Base-by-base conservation (phyloP, 2,113 vertebrate species). In the Eulemur rufifrons region DNA sequence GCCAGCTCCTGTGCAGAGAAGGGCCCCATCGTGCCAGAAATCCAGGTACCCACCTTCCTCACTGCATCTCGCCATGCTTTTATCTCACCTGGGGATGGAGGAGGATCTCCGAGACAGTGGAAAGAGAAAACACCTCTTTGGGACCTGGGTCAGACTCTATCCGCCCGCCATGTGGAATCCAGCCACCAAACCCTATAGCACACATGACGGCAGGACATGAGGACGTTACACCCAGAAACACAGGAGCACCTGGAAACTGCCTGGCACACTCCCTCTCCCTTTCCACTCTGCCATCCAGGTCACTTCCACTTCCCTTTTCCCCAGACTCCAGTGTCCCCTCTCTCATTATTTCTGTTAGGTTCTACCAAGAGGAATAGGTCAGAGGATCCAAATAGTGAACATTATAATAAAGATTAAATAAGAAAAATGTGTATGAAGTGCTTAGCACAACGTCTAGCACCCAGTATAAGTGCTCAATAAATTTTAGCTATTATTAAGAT, bases 1-100 rank as follows among this genome's bases (percentile, higher is more conserved):
- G 99, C 99, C 5, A 99, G 99, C 59, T 99, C 99, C 98, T 99
- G 99, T 97, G 94, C 98, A 0, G 99, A 99, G 90, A 99, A 99
- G 95, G 99, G 99, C 12, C 98, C 99, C 37, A 99, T 99, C 0
- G 98, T 99, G 37, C 99, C 99, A 1, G 99, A 99, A 98, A 99
- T 99, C 89, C 99, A 99, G 99, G 99, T 99, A 99, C 56, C 91
- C 68, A 9, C 23, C 76, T 32, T 56, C 85, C 83, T 63, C 8
- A 27, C 21, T 39, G 17, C 37, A 1, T 59, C 64, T 80, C 15
- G 8, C 47, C 42, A 27, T 6, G 73, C 47, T 59, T 84, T 69
- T 14, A 4, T 90, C 81, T 85, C 68, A 32, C 56, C 56, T 34
- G 9, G 50, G 9, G 17, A 18, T 25, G 5, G 14, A 42, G 18